Evolutionary conservation across 2,888 invertebrate genomes (phyloP).

Genomic region (Seira ritae): DNA sequence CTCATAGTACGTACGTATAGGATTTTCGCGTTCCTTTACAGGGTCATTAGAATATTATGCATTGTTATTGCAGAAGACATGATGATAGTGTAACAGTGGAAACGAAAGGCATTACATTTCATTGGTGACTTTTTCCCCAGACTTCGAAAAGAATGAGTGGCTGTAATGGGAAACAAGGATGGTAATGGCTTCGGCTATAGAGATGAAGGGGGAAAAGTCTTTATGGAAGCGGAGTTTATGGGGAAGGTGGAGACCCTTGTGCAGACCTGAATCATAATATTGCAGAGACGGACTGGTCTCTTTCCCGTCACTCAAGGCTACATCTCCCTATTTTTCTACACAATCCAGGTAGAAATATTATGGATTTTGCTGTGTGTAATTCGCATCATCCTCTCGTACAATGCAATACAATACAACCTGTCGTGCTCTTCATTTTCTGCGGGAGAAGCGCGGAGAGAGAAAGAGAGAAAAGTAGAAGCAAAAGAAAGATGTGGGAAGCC

Average conservation of each 20-base stretch:
- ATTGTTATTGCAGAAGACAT: slow-evolving; percentile 2
- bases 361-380: neutral
- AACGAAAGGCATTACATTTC: neutral
- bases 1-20: neutral
- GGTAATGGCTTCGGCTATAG: too few relatives aligned
- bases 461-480: neutral
- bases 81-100: neutral
- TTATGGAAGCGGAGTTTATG: neutral
- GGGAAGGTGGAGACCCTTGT: too few relatives aligned
- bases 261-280: too few relatives aligned
- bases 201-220: neutral
- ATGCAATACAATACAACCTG: neutral
- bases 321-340: neutral
- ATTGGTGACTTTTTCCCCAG: neutral
- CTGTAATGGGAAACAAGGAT: neutral
- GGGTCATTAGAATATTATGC: slow-evolving; percentile 2
- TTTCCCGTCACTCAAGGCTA: too few relatives aligned
- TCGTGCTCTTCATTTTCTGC: neutral
- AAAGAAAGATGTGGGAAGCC: slow-evolving; percentile 10
- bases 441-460: too few relatives aligned
- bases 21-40: neutral
- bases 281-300: too few relatives aligned
- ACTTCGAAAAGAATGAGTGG: neutral
- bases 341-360: slow-evolving; percentile 9
- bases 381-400: neutral